Evolutionary conservation across 2,888 invertebrate genomes (phyloP).

Genomic region (Archips xylosteana): DNA sequence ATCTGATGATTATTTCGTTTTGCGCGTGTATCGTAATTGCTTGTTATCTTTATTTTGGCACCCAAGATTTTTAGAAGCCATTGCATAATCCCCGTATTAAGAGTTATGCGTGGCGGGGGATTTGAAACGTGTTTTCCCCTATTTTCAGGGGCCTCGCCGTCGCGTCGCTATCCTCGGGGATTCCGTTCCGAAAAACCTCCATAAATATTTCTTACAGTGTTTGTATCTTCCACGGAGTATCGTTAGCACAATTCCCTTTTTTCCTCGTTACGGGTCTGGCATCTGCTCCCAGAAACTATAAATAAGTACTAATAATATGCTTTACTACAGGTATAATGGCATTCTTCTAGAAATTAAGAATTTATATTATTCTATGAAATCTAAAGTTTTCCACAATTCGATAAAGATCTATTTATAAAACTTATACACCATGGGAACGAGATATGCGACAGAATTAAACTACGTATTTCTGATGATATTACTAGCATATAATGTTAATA

Average conservation of each 20-base stretch:
- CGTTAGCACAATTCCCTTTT: constrained; percentile 79
- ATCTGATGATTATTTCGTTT: constrained; percentile 43
- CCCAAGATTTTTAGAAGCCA: constrained; percentile 77
- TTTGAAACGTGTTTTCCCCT: constrained; percentile 79
- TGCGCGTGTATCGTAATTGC: constrained; percentile 67
- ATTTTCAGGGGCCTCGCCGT: constrained; percentile 73
- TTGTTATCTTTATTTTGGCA: constrained; percentile 81
- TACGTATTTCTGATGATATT: too few species aligned
- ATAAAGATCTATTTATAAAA: background rate
- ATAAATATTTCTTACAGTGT: constrained; percentile 85
- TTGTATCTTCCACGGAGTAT: constrained; percentile 84
- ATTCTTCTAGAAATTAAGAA: background rate
- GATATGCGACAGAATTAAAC: too few species aligned
- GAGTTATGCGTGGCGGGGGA: constrained; percentile 82
- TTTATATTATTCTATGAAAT: background rate
- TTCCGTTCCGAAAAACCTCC: constrained; percentile 83
- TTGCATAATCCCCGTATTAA: constrained; percentile 82
- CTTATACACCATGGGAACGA: too few species aligned
- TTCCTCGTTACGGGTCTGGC: constrained; percentile 63
- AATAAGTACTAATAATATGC: constrained; percentile 5
- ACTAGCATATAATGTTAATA: too few species aligned
- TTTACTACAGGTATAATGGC: background rate
- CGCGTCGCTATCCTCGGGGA: constrained; percentile 73
- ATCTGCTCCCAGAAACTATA: constrained; percentile 64
- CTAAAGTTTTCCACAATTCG: background rate